A percentile compares a stretch with the other conserved stretches of the same genome.
Conservation (phyloP, 1,140 invertebrate species). For the Drosophila athabasca region DNA sequence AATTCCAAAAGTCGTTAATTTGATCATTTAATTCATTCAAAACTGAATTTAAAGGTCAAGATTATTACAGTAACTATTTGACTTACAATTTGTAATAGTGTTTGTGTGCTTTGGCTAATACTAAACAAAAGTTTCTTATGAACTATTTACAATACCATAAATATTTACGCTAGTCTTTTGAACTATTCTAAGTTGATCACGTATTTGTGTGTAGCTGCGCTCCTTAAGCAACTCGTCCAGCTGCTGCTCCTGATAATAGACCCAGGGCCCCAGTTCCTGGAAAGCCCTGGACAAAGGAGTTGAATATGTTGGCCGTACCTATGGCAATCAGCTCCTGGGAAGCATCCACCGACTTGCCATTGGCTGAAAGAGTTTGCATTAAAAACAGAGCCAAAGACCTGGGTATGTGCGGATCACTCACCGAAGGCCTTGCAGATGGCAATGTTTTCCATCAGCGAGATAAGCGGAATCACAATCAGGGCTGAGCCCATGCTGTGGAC, state of each 20-base stretch:
- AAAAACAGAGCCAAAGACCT: background rate
- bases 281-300: conserved; percentile 93
- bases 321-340: conserved; percentile 94
- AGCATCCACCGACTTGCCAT: conserved; percentile 91
- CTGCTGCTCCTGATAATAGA: conserved; percentile 90
- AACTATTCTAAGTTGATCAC: conserved; percentile 32
- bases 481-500: conserved; percentile 89
- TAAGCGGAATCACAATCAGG: conserved; percentile 91
- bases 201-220: conserved; percentile 46
- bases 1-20: background rate
- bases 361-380: conserved; percentile 84
- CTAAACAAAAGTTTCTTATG: conserved; percentile 9
- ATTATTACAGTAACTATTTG: conserved; percentile 14
- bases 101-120: conserved; percentile 36
- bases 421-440: conserved; percentile 91
- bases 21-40: conserved; percentile 3
- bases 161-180: conserved; percentile 34
- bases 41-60: background rate
- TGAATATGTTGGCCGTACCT: conserved; percentile 92
- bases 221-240: conserved; percentile 87
- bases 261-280: conserved; percentile 94
- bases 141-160: conserved; percentile 36
- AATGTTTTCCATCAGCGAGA: conserved; percentile 92
- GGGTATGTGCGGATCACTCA: conserved; percentile 17
- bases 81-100: conserved; percentile 35